phyloP scores from a whole-genome alignment of 2,888 invertebrate genomes.

The Hirudinaria manillensis region DNA sequence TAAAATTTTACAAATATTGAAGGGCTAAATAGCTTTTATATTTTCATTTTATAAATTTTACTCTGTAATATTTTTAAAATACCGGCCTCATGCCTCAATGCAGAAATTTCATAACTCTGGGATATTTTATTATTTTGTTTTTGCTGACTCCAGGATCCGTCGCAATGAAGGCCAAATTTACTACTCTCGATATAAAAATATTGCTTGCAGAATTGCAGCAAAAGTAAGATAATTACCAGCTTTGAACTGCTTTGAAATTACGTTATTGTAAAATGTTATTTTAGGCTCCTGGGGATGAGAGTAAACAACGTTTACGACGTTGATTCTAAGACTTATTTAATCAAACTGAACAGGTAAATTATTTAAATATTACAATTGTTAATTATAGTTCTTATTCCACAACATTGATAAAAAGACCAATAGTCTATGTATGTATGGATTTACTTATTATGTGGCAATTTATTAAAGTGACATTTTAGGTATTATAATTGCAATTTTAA shows the following conservation, averaged over 20 bases:
- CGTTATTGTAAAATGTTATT: no score
- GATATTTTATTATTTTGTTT: no score
- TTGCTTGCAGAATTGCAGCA: slow-evolving; percentile 74
- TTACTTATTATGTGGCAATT: not conserved
- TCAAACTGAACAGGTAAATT: slow-evolving; percentile 61
- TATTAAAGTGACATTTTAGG: not conserved
- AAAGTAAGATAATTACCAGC: slow-evolving; percentile 59
- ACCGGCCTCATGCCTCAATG: no score
- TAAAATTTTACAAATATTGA: no score
- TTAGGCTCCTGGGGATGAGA: slow-evolving; percentile 72
- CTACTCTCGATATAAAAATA: slow-evolving; percentile 84
- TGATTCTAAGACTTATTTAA: slow-evolving; percentile 89
- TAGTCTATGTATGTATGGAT: no score
- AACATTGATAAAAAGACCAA: no score
- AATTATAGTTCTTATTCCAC: not conserved
- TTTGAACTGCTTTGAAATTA: not conserved
- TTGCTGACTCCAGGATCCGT: not conserved
- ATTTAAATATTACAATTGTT: not conserved
- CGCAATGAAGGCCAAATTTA: slow-evolving; percentile 84
- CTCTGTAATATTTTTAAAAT: no score
- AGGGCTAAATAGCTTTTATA: no score
- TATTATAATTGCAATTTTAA: not conserved
- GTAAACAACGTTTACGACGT: slow-evolving; percentile 96
- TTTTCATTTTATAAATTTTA: no score
- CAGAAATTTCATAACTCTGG: no score